Conservation (phyloP, 2,113 vertebrate species). For the Varanus komodoensis region DNA sequence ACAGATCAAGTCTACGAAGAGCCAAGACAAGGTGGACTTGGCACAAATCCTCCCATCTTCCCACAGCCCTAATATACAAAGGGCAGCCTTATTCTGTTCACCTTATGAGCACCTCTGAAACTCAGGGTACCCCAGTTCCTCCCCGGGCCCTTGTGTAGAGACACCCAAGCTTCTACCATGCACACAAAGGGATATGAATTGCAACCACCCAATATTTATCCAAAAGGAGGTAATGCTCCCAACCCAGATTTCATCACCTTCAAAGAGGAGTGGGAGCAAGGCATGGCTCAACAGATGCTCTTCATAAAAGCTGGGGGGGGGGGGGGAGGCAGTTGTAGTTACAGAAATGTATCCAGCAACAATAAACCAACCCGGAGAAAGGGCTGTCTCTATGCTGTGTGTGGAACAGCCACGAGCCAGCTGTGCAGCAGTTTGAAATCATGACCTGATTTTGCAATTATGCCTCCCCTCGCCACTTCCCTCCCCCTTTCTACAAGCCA, state of each 20-base stretch:
- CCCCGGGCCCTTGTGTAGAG: neutral
- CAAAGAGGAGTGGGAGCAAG: neutral
- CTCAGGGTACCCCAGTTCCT: neutral
- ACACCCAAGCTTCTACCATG: neutral
- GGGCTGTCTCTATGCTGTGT: accelerated
- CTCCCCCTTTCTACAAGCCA: neutral
- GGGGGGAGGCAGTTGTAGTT: neutral
- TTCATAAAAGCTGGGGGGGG: neutral
- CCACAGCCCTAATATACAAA: neutral
- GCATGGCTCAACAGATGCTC: neutral
- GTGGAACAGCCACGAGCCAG: neutral
- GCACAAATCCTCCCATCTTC: slow-evolving; percentile 35
- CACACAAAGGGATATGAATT: neutral
- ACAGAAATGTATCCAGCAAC: neutral
- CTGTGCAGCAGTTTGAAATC: slow-evolving; percentile 1
- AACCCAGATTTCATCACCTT: neutral
- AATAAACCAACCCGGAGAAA: neutral
- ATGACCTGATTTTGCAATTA: neutral
- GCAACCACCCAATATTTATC: too few relatives aligned
- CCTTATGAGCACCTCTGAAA: neutral
- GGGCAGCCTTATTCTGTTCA: neutral
- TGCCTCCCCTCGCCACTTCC: neutral
- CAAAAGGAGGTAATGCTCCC: neutral
- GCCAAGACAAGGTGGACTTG: slow-evolving; percentile 36
- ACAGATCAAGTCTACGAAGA: neutral